Evolutionary conservation across 2,113 vertebrate species (phyloP).

Genomic region (Lipophrys pholis): DNA sequence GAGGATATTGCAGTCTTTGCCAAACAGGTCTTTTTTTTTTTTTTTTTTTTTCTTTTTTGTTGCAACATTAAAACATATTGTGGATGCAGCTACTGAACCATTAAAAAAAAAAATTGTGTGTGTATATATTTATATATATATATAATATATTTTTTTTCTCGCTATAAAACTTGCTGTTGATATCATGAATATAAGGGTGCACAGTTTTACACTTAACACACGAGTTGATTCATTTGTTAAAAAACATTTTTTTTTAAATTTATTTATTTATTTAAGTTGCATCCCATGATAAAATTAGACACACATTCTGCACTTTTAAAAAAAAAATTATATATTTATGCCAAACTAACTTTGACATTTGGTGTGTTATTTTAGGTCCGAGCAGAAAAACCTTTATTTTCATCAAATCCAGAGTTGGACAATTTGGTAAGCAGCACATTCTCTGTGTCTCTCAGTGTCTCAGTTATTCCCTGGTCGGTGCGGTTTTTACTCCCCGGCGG

Average conservation of each 20-base stretch:
- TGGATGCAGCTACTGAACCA: slow-evolving; percentile 32
- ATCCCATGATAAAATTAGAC: neutral
- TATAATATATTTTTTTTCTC: slow-evolving; percentile 7
- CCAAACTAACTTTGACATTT: slow-evolving; percentile 66
- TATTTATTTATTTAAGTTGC: neutral
- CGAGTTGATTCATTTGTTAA: neutral
- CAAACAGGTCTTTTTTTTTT: slow-evolving; percentile 90
- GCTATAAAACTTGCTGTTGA: slow-evolving; percentile 4
- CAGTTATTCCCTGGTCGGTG: slow-evolving; percentile 14
- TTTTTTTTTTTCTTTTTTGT: neutral
- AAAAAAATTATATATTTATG: neutral
- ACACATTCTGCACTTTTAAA: slow-evolving; percentile 10
- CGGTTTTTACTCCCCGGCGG: slow-evolving; percentile 4
- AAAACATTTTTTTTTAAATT: no score
- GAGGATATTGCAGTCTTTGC: slow-evolving; percentile 99
- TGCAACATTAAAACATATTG: neutral
- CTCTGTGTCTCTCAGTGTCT: slow-evolving; percentile 23
- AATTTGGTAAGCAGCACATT: slow-evolving; percentile 93
- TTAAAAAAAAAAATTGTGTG: no score
- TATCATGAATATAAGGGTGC: slow-evolving; percentile 1
- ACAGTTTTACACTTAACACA: slow-evolving; percentile 2
- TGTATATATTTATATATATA: no score
- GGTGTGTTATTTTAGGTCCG: slow-evolving; percentile 87
- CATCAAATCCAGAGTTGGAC: slow-evolving; percentile 99
- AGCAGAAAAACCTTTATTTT: slow-evolving; percentile 99